These are phyloP conservation scores for Chelidonichthys spinosus DNA, from an alignment of 2,797 vertebrate genomes.

Conservation along the genomic window DNA sequence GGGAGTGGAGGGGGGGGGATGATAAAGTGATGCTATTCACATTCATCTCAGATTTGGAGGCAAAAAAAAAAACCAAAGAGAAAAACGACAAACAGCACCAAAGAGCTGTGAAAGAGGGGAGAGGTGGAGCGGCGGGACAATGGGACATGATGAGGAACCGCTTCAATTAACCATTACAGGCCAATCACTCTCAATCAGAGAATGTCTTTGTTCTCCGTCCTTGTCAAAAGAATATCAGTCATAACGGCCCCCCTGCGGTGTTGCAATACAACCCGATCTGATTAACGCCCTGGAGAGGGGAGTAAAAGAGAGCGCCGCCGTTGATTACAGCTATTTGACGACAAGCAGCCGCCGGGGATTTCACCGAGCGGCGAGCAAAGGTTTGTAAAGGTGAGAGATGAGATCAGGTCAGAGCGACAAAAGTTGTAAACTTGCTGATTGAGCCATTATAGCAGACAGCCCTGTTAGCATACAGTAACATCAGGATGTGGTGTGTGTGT, in stretches of 20 bases:
- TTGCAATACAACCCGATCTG: slow-evolving; percentile 73
- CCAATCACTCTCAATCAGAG: slow-evolving; percentile 75
- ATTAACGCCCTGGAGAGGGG: slow-evolving; percentile 72
- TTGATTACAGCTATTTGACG: slow-evolving; percentile 78
- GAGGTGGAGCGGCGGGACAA: slow-evolving; percentile 58
- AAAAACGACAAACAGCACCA: slow-evolving; percentile 37
- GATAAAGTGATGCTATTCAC: slow-evolving; percentile 52
- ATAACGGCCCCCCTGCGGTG: slow-evolving; percentile 62
- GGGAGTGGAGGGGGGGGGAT: slow-evolving; percentile 28
- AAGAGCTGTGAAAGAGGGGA: slow-evolving; percentile 46
- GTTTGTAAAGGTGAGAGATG: slow-evolving; percentile 56
- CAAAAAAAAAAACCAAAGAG: slow-evolving; percentile 41
- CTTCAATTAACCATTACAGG: slow-evolving; percentile 71
- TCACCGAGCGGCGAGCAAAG: slow-evolving; percentile 31
- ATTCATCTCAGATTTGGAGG: slow-evolving; percentile 54
- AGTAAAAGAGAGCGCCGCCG: slow-evolving; percentile 52
- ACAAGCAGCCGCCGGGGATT: slow-evolving; percentile 55
- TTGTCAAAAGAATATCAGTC: slow-evolving; percentile 75
- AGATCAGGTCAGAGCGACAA: slow-evolving; percentile 34
- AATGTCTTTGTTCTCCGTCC: slow-evolving; percentile 70
- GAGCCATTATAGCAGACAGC: slow-evolving; percentile 25
- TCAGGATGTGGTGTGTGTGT: slow-evolving; percentile 43
- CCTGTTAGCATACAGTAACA: slow-evolving; percentile 12
- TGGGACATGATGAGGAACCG: slow-evolving; percentile 70
- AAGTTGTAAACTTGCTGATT: slow-evolving; percentile 45